These are phyloP conservation scores for Corythornis vintsioides DNA, from an alignment of 2,113 vertebrate species.

Conservation along the genomic window DNA sequence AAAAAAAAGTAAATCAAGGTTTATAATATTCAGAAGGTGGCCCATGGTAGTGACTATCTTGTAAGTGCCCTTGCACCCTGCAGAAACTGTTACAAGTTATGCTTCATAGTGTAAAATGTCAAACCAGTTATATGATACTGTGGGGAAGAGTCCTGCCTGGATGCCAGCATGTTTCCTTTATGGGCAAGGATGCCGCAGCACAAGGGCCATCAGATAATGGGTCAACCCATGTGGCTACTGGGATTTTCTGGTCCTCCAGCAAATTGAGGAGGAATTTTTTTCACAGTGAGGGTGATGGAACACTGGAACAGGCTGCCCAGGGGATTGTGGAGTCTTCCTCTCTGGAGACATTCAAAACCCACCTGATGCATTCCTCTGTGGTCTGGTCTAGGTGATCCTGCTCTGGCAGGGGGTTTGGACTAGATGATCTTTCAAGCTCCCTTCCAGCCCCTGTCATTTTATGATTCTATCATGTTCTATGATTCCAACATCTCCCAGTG, in stretches of 20 bases:
- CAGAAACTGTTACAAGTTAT: constrained; percentile 64
- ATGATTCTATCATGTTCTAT: no score
- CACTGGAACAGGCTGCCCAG: no score
- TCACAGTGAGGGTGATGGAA: no score
- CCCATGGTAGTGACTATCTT: constrained; percentile 60
- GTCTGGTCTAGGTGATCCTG: no score
- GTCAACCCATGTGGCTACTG: background rate
- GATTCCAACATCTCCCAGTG: background rate
- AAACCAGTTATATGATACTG: constrained; percentile 44
- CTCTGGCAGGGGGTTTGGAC: no score
- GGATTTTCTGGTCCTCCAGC: background rate
- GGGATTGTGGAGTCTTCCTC: no score
- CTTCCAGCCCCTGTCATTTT: no score
- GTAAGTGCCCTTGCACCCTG: constrained; percentile 36
- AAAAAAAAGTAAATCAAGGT: constrained; percentile 69
- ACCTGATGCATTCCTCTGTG: no score
- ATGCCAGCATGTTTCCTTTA: constrained; percentile 21
- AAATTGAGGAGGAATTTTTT: no score
- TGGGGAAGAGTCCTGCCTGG: constrained; percentile 23
- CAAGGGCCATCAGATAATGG: background rate
- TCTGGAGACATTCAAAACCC: no score
- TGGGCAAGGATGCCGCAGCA: background rate
- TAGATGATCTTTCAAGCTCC: no score
- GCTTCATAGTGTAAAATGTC: constrained; percentile 45
- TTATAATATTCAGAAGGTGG: constrained; percentile 68